Evolutionary conservation across 2,888 invertebrate genomes (phyloP).

Genomic region (Drosophila prostipennis): DNA sequence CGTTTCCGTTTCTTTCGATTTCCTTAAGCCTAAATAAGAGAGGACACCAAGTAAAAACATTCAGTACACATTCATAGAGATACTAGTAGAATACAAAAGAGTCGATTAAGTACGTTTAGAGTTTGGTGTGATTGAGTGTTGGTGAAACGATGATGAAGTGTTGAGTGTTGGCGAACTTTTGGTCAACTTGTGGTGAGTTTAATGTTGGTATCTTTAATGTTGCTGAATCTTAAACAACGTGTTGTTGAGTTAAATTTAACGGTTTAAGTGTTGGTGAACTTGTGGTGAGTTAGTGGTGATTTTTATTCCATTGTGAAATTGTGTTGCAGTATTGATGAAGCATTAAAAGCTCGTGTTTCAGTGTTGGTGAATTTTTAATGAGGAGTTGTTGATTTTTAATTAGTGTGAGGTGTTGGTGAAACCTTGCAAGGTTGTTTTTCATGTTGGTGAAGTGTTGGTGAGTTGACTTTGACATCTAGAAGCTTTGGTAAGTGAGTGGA

Average conservation of each 20-base stretch:
- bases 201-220: background rate
- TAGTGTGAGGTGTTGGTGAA: background rate
- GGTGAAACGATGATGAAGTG: slow-evolving; percentile 3
- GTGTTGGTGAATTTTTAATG: no score
- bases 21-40: slow-evolving; percentile 42
- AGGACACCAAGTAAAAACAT: slow-evolving; percentile 75
- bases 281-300: no score
- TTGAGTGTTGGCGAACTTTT: background rate
- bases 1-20: slow-evolving; percentile 36
- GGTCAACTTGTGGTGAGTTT: background rate
- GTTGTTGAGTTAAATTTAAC: background rate
- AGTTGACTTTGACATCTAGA: slow-evolving; percentile 2
- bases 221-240: background rate
- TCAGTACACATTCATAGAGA: slow-evolving; percentile 63
- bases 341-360: no score
- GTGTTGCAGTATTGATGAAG: no score
- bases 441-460: background rate
- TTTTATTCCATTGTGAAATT: no score
- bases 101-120: slow-evolving; percentile 28
- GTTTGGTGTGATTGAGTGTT: slow-evolving; percentile 8
- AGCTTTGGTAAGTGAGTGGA: slow-evolving; percentile 15
- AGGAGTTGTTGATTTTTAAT: no score
- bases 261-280: background rate
- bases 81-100: slow-evolving; percentile 42
- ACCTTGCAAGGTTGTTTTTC: background rate